phyloP scores from a whole-genome alignment of 2,888 invertebrate species.

The Strigamia transsilvanica region DNA sequence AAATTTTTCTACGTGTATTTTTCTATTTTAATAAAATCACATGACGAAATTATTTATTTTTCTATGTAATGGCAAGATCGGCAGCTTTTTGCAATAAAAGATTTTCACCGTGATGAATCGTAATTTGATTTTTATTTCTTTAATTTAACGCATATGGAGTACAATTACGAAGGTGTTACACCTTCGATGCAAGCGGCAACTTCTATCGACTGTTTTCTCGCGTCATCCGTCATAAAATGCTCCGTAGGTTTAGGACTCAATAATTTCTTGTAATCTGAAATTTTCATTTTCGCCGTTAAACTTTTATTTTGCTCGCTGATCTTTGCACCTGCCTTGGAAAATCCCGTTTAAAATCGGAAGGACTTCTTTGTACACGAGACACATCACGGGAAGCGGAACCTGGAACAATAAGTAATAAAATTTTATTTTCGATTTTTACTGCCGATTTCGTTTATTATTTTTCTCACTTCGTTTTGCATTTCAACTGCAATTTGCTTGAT shows the following conservation, averaged over 20 bases:
- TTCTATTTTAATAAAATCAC: not conserved
- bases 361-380: slow-evolving; percentile 33
- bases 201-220: slow-evolving; percentile 32
- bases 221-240: slow-evolving; percentile 48
- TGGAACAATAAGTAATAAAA: not conserved
- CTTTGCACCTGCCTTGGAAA: not conserved
- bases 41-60: not conserved
- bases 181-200: slow-evolving; percentile 31
- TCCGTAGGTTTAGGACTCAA: slow-evolving; percentile 7
- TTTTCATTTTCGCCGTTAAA: not conserved
- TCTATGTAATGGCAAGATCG: not conserved
- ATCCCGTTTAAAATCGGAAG: slow-evolving; percentile 26
- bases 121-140: not conserved
- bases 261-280: slow-evolving; percentile 37
- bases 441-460: not conserved
- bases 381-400: slow-evolving; percentile 37
- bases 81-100: not conserved
- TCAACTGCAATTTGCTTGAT: not conserved
- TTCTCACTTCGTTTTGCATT: slow-evolving; percentile 27
- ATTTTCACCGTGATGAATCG: not conserved
- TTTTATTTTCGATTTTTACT: not conserved
- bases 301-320: not conserved
- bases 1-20: slow-evolving; percentile 6
- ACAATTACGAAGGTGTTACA: not conserved
- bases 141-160: not conserved